Evolutionary conservation across 2,888 invertebrate species (phyloP).

Genomic region (Diloba caeruleocephala): DNA sequence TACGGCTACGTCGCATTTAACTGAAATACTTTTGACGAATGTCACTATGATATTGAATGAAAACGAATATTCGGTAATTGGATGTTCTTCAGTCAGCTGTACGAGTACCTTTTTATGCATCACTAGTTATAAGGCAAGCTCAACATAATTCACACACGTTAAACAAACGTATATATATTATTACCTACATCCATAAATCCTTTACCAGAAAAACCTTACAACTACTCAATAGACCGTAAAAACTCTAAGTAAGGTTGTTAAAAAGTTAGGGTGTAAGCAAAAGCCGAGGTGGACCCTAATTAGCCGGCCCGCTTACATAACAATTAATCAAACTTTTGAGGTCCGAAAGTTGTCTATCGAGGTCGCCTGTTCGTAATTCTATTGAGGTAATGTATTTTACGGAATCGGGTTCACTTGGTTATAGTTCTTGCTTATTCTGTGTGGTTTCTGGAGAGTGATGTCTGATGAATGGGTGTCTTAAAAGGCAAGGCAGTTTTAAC

Average conservation of each 20-base stretch:
- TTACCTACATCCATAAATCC: constrained; percentile 2
- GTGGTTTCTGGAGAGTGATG: no score
- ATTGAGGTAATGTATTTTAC: constrained; percentile 3
- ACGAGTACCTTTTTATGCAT: no score
- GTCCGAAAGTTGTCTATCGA: constrained; percentile 32
- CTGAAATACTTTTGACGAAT: no score
- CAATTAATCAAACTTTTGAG: constrained; percentile 45
- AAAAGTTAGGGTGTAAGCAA: constrained; percentile 40
- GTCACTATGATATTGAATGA: no score
- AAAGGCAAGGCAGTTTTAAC: no score
- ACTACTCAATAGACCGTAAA: constrained; percentile 21
- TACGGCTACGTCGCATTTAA: no score
- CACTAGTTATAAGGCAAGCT: no score
- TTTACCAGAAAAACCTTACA: constrained; percentile 9
- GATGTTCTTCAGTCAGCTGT: no score
- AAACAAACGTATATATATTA: background rate
- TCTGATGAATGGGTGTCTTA: no score
- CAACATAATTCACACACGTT: background rate
- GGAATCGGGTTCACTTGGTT: background rate
- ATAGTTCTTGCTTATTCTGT: no score
- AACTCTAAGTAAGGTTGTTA: constrained; percentile 33
- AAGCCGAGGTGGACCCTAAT: constrained; percentile 38
- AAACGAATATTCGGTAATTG: no score
- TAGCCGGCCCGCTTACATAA: constrained; percentile 33
- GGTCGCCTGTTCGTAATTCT: constrained; percentile 12